These are phyloP conservation scores for Manis crassicaudata DNA, from an alignment of 2,797 vertebrate species.

Conservation along the genomic window DNA sequence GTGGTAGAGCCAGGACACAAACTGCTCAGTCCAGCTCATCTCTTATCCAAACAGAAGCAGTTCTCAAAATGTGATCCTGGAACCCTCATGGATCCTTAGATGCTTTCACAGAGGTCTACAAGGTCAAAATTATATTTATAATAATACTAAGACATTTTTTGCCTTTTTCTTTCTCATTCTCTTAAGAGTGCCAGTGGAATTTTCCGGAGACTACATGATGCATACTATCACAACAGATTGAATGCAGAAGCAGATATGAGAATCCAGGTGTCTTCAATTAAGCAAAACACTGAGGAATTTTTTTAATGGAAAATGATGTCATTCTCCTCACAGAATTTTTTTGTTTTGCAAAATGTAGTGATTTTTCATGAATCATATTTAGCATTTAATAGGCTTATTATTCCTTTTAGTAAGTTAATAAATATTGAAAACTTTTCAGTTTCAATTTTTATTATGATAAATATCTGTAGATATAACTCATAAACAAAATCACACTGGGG, in stretches of 20 bases:
- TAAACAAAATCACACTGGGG: neutral
- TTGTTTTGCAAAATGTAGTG: neutral
- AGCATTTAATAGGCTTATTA: neutral
- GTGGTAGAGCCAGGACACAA: neutral
- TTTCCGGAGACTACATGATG: neutral
- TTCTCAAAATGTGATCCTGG: neutral
- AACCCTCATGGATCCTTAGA: neutral
- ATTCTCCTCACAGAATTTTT: neutral
- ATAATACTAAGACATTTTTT: neutral
- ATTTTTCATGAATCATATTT: neutral
- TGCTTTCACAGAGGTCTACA: neutral
- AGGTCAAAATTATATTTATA: neutral
- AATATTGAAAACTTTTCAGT: neutral
- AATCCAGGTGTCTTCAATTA: neutral
- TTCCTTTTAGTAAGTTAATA: conserved; percentile 26
- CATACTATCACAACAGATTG: neutral
- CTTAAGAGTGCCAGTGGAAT: neutral
- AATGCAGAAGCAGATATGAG: neutral
- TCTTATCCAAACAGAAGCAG: neutral
- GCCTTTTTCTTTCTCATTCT: neutral
- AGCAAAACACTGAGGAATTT: neutral
- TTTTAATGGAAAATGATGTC: neutral
- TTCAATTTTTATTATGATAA: conserved; percentile 6
- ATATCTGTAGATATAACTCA: neutral
- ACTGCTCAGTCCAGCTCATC: neutral